Evolutionary conservation across 2,888 invertebrate genomes (phyloP).

Genomic region (Corythucha ciliata): DNA sequence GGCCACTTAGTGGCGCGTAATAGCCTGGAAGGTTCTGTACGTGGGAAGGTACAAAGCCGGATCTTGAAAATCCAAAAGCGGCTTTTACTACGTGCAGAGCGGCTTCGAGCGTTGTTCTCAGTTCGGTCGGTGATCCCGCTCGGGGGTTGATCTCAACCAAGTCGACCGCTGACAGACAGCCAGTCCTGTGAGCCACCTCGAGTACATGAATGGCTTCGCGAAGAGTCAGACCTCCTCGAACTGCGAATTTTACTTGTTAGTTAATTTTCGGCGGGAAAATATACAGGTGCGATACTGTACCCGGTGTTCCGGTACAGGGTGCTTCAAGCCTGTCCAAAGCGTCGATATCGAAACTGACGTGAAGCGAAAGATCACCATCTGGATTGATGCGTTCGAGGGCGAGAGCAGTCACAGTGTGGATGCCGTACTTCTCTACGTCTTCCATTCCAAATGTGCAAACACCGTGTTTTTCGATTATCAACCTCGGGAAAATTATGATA

Average conservation of each 20-base stretch:
- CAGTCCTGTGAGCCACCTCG: conserved; percentile 63
- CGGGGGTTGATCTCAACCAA: conserved; percentile 86
- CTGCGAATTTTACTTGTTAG: conserved; percentile 43
- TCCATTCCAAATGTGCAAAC: conserved; percentile 77
- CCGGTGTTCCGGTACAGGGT: conserved; percentile 79
- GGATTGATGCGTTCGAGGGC: conserved; percentile 65
- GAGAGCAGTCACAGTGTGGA: conserved; percentile 61
- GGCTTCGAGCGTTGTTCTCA: conserved; percentile 54
- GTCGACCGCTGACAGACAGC: conserved; percentile 70
- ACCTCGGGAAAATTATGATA: conserved; percentile 39
- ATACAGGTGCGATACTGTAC: conserved; percentile 41
- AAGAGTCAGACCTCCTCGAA: conserved; percentile 71
- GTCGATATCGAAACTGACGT: conserved; percentile 89
- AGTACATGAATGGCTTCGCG: conserved; percentile 72
- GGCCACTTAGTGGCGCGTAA: conserved; percentile 6
- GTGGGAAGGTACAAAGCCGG: conserved; percentile 9
- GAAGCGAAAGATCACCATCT: conserved; percentile 57
- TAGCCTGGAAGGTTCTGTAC: conserved; percentile 13
- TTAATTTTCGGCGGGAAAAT: neutral
- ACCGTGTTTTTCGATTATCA: conserved; percentile 69
- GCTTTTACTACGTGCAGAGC: conserved; percentile 66
- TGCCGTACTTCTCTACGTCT: conserved; percentile 69
- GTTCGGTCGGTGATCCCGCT: conserved; percentile 59
- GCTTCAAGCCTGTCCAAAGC: conserved; percentile 72
- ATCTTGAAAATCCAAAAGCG: conserved; percentile 50